These are phyloP conservation scores for Pocillopora verrucosa DNA, from an alignment of 64 coral and sea anemone genomes.

Conservation along the genomic window DNA sequence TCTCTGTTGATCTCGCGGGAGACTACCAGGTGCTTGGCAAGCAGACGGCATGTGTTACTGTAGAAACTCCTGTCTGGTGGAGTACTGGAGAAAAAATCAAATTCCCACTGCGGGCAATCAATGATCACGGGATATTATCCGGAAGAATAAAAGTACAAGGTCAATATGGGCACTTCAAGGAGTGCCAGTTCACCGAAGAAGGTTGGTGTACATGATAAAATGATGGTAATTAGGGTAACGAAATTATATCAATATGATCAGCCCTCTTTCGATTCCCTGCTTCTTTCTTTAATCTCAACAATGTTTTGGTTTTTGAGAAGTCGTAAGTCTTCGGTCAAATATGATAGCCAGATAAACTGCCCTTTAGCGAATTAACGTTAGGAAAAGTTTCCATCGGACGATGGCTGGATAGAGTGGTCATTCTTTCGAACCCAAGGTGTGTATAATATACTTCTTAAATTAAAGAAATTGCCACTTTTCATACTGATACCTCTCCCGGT, in stretches of 20 bases:
- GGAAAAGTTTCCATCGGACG: too few relatives aligned
- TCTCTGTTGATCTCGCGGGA: slow-evolving; percentile 1
- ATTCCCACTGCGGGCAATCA: not conserved
- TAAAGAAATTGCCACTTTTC: too few relatives aligned
- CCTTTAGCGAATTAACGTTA: too few relatives aligned
- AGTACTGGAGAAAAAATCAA: not conserved
- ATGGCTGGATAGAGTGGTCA: too few relatives aligned
- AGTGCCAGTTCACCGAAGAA: slow-evolving; percentile 6
- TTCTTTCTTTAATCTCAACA: too few relatives aligned
- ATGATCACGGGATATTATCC: not conserved
- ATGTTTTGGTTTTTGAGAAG: too few relatives aligned
- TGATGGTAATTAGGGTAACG: too few relatives aligned
- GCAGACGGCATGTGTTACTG: not conserved
- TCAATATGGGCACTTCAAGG: not conserved
- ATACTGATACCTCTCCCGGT: too few relatives aligned
- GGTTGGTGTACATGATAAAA: not conserved
- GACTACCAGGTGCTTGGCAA: slow-evolving; percentile 12
- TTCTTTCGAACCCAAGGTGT: too few relatives aligned
- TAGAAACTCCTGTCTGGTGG: slow-evolving; percentile 30
- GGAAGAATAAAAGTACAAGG: slow-evolving; percentile 30
- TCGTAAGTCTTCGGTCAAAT: too few relatives aligned
- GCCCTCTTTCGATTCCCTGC: not conserved
- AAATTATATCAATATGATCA: not conserved
- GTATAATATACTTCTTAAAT: too few relatives aligned
- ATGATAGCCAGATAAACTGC: too few relatives aligned